Base-by-base conservation (phyloP, 2,113 vertebrate genomes). In the Noturus placidus region DNA sequence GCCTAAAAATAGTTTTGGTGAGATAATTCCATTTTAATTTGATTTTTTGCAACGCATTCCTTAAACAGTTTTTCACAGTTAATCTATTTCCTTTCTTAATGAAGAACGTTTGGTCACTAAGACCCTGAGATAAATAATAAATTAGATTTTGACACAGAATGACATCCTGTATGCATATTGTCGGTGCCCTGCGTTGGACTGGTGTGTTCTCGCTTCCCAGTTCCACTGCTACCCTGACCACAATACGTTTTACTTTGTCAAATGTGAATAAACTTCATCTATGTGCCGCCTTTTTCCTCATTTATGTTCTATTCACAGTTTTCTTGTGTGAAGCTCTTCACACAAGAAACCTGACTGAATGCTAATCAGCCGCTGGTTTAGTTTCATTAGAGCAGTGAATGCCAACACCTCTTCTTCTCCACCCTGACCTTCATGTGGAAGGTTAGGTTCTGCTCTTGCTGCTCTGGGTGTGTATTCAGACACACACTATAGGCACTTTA, bases 381-480 rank as follows among this genome's bases (percentile, higher is more conserved):
- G 35, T 72, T 63, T 85, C 59, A 85, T 86, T 86, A 78, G 38
- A 10, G 59, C 30, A 80, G 78, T 11, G 19, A 87, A 79, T 70
- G 30, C 50, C 77, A 52, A 54, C 52, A 9, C 52, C 50, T 38
- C 46, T 61, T n/a, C 57, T 63, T 65, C 30, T 35, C 19, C 42
- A 25, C 56, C 2, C 42, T 56, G 76, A 81, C 85, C 77, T 46
- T 59, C 52, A 56, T 67, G 38, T 15, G 27, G 70, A 27, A 54
- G 85, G 85, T 79, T 63, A 78, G 33, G 0, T 3, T 83, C 5
- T 83, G 35, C n/a, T 72, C 82, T 83, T 20, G 3, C 35, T 30
- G 33, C 19, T 56, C 77, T 65, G 14, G 57, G 17, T 15, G 46
- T 38, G 61, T 81, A 69, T 81, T 81, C 78, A 82, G 13, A 46